Percentiles rank a stretch among this genome's conserved stretches.
phyloP scores from a whole-genome alignment of 2,888 invertebrate genomes.

The Dynastes hyllus region DNA sequence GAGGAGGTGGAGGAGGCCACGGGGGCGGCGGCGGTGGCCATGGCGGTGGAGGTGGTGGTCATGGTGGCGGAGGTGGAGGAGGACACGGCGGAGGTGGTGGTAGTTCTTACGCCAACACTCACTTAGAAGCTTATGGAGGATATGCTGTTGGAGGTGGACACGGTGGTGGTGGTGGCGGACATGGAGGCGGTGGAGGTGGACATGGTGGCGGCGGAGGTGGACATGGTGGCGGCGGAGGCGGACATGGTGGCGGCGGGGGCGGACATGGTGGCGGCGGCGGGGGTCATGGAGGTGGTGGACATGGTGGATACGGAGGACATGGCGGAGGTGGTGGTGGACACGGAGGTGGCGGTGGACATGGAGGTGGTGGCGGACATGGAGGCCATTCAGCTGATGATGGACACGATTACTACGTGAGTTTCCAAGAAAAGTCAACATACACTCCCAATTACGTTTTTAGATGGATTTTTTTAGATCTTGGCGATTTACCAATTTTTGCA shows the following conservation, averaged over 20 bases:
- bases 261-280: slow-evolving; percentile 30
- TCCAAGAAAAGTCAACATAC: neutral
- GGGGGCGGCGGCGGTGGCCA: slow-evolving; percentile 3
- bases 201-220: slow-evolving; percentile 3
- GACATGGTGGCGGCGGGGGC: slow-evolving; percentile 23
- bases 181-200: neutral
- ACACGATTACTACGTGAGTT: slow-evolving; percentile 48
- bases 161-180: neutral
- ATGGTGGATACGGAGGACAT: slow-evolving; percentile 1
- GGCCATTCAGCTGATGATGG: slow-evolving; percentile 46
- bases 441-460: neutral
- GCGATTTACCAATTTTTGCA: too few species aligned
- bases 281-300: neutral
- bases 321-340: slow-evolving; percentile 28
- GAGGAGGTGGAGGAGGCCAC: neutral
- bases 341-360: slow-evolving; percentile 12
- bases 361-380: slow-evolving; percentile 11
- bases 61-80: slow-evolving; percentile 17
- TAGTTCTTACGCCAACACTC: slow-evolving; percentile 44
- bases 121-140: slow-evolving; percentile 43
- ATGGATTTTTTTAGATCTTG: too few species aligned
- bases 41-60: slow-evolving; percentile 20
- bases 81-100: slow-evolving; percentile 34
- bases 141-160: slow-evolving; percentile 29
- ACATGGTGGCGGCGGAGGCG: slow-evolving; percentile 5